Conservation (phyloP, 2,113 vertebrate species). For the Galbula dea region DNA sequence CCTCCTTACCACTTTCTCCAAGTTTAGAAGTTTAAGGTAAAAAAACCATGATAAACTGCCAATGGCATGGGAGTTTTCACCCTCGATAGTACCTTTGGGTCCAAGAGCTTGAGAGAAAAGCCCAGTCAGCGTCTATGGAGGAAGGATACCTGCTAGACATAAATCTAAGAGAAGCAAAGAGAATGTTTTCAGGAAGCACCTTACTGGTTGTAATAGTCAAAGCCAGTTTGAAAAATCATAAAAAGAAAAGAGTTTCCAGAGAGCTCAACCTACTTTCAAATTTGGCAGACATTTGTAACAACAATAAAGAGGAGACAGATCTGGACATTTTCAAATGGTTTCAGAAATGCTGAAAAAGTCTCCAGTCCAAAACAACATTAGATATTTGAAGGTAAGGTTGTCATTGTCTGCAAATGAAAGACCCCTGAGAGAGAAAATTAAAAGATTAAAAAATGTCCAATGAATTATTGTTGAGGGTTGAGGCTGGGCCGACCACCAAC, state of each 20-base stretch:
- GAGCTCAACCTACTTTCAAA: slow-evolving; percentile 7
- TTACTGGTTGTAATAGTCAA: neutral
- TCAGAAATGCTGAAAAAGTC: neutral
- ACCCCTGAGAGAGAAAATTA: neutral
- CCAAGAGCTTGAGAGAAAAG: neutral
- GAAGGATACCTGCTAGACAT: neutral
- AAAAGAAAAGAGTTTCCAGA: neutral
- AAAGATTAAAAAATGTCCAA: neutral
- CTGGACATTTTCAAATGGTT: neutral
- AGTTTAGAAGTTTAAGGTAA: neutral
- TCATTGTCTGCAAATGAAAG: neutral
- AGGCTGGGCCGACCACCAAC: too few species aligned
- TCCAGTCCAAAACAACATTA: neutral
- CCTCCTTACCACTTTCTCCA: neutral
- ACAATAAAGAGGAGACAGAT: neutral
- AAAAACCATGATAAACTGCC: neutral
- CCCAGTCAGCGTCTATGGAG: neutral
- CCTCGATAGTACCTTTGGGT: neutral
- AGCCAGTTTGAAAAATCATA: neutral
- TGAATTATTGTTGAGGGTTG: too few species aligned
- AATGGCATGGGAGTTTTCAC: neutral
- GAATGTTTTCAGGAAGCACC: neutral
- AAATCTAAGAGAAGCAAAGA: neutral
- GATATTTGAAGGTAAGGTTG: neutral
- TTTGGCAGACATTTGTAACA: slow-evolving; percentile 2